A percentile compares a stretch with the other conserved stretches of the same genome.
Evolutionary conservation across 1,140 invertebrate genomes (phyloP).

Genomic region (Samia ricini): DNA sequence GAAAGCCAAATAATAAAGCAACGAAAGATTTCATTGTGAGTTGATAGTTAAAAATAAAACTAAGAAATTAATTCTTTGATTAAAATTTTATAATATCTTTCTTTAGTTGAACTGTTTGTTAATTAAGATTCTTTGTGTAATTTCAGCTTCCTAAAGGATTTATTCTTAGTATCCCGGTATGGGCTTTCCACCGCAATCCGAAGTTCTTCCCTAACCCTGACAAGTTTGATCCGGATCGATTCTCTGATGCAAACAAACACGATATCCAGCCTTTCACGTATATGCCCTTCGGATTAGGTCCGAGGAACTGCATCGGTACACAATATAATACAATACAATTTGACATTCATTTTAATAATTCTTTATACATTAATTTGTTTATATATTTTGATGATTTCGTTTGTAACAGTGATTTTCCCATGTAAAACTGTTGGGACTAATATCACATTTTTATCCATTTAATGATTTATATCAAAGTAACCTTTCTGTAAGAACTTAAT

Average conservation of each 20-base stretch:
- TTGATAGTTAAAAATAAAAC: too few species aligned
- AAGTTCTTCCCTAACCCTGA: conserved; percentile 76
- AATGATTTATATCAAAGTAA: too few species aligned
- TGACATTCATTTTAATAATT: too few species aligned
- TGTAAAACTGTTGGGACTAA: too few species aligned
- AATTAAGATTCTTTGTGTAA: neutral
- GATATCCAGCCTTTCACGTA: conserved; percentile 73
- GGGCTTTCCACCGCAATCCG: conserved; percentile 76
- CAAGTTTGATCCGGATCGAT: conserved; percentile 79
- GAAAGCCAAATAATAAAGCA: conserved; percentile 25
- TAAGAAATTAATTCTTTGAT: too few species aligned
- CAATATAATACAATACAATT: too few species aligned
- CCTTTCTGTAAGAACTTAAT: too few species aligned
- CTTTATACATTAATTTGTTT: too few species aligned
- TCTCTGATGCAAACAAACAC: conserved; percentile 74
- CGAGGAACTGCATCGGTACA: conserved; percentile 81
- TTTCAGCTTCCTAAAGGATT: conserved; percentile 52
- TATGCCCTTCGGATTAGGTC: conserved; percentile 81
- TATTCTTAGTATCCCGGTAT: conserved; percentile 67
- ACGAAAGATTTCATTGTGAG: conserved; percentile 33
- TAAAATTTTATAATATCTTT: neutral
- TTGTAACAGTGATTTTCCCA: too few species aligned
- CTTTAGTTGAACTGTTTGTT: neutral
- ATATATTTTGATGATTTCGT: too few species aligned
- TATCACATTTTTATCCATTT: too few species aligned